phyloP scores from a whole-genome alignment of 2,888 invertebrate species.

The Lithophane leautieri region DNA sequence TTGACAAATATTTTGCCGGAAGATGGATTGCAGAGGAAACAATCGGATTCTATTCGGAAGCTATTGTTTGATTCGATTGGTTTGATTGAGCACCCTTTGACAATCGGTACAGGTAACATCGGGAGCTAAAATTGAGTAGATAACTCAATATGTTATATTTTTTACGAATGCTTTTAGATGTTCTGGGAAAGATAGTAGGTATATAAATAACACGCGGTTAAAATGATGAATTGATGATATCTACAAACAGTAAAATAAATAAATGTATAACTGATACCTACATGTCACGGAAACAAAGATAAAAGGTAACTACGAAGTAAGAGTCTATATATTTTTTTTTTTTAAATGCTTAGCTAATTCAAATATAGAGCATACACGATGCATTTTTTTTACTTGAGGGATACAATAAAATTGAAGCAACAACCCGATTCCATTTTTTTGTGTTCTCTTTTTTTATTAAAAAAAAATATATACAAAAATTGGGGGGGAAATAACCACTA shows the following conservation, averaged over 20 bases:
- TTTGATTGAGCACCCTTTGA: constrained; percentile 65
- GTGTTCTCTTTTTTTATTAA: too few species aligned
- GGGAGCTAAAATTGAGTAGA: constrained; percentile 30
- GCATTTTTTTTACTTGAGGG: neutral
- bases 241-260: constrained; percentile 17
- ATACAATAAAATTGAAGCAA: neutral
- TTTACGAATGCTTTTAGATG: constrained; percentile 4
- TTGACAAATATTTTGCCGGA: constrained; percentile 79
- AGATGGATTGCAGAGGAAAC: constrained; percentile 74
- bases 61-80: constrained; percentile 61
- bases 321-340: neutral
- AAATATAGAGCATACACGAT: neutral
- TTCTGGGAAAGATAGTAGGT: neutral
- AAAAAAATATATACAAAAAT: too few species aligned
- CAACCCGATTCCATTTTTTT: too few species aligned
- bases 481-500: too few species aligned
- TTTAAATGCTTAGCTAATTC: too few species aligned
- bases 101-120: constrained; percentile 33
- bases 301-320: constrained; percentile 7
- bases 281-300: constrained; percentile 15
- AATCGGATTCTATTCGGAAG: constrained; percentile 63
- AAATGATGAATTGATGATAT: constrained; percentile 21
- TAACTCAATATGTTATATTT: constrained; percentile 30
- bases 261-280: constrained; percentile 23
- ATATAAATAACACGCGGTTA: constrained; percentile 8